These are phyloP conservation scores for Temnothorax curvispinosus DNA, from an alignment of 1,140 invertebrate species.

Conservation along the genomic window DNA sequence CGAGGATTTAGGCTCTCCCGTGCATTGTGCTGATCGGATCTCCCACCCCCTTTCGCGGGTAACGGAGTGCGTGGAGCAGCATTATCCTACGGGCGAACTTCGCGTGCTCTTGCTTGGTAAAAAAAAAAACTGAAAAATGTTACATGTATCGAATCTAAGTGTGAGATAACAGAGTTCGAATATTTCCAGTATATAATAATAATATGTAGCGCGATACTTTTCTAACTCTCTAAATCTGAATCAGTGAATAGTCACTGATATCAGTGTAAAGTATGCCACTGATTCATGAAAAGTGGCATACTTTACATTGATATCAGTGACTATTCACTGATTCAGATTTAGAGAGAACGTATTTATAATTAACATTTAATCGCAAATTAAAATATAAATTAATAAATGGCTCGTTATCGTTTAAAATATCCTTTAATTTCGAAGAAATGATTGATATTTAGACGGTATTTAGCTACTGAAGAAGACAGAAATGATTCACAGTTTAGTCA, in stretches of 20 bases:
- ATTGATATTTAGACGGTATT: not conserved
- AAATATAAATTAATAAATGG: not conserved
- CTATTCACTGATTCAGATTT: too few species aligned
- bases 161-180: not conserved
- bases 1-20: constrained; percentile 79
- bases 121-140: constrained; percentile 17
- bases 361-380: not conserved
- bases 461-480: not conserved
- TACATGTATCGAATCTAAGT: not conserved
- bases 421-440: not conserved
- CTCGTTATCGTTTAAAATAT: not conserved
- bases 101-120: not conserved
- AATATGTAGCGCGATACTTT: not conserved
- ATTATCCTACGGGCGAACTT: constrained; percentile 35
- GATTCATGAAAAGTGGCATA: too few species aligned
- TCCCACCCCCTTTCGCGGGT: constrained; percentile 31
- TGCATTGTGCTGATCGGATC: constrained; percentile 72
- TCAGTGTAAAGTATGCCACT: too few species aligned
- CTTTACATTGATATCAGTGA: too few species aligned
- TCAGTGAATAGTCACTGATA: too few species aligned
- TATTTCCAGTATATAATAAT: not conserved
- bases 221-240: too few species aligned
- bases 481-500: constrained; percentile 22
- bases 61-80: constrained; percentile 33
- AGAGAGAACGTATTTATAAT: not conserved